Evolutionary conservation across 2,113 vertebrate genomes (phyloP).

Genomic region (Lampris megalopsis): DNA sequence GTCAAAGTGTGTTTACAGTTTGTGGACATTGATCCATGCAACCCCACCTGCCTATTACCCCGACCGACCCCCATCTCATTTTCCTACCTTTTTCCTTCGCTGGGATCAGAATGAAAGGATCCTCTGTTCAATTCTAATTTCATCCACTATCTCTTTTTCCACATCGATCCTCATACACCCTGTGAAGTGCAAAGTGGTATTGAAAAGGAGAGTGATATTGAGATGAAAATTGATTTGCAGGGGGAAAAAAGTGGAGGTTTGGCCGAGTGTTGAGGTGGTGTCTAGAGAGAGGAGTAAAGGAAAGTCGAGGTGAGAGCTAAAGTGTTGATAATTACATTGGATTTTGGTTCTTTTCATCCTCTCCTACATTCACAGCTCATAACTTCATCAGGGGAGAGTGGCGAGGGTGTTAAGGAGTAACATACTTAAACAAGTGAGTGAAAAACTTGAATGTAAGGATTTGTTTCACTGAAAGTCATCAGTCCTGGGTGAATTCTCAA

Average conservation of each 20-base stretch:
- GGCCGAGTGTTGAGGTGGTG: constrained; percentile 15
- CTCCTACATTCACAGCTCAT: neutral
- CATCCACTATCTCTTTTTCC: constrained; percentile 67
- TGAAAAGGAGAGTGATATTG: constrained; percentile 64
- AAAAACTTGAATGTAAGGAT: no score
- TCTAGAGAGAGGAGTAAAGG: constrained; percentile 4
- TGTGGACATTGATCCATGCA: constrained; percentile 62
- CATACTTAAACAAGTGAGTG: no score
- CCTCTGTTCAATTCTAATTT: constrained; percentile 77
- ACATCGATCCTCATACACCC: constrained; percentile 70
- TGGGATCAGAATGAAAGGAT: constrained; percentile 38
- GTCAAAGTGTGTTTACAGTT: constrained; percentile 20
- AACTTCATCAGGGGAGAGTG: constrained; percentile 41
- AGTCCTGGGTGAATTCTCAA: no score
- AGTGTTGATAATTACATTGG: constrained; percentile 22
- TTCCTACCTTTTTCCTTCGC: constrained; percentile 23
- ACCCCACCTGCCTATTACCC: constrained; percentile 2
- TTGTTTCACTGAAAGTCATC: no score
- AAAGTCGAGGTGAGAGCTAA: neutral
- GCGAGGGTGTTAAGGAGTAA: neutral
- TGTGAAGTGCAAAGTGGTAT: constrained; percentile 53
- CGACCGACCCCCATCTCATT: neutral
- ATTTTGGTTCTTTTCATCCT: constrained; percentile 21
- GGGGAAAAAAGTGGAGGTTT: constrained; percentile 13
- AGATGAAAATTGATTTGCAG: constrained; percentile 77